Evolutionary conservation across 2,888 invertebrate genomes (phyloP), one percentile per base, ranked within the genome.

Genomic region (Pollenia angustigena): DNA sequence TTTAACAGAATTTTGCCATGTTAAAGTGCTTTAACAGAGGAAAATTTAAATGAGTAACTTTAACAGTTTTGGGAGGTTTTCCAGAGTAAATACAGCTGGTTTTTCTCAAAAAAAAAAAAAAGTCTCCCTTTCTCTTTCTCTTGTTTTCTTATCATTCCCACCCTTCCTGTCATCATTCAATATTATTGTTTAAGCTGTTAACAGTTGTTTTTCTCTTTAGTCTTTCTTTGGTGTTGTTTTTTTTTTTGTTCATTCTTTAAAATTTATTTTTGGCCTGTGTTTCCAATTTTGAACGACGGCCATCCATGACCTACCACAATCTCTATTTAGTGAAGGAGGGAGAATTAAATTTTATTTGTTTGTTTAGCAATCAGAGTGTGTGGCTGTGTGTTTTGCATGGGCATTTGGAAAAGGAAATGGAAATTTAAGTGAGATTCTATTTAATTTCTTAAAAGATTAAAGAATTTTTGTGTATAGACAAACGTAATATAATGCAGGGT

Each of bases 261-360:
- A 58, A 50, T 48, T 71, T 78, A 44, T 83, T 42, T 32, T 9
- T 44, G 58, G 50, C 71, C 78, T 72, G 78, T 64, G 71, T 72
- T 72, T 58, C 14, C 48, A 71, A 64, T 71, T 83, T 64, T 64
- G 42, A 48, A 78, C 16, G 71, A 78, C 56, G 54, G 40, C 18
- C 72, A 66, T 16, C 62, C 76, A 72, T 78, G 72, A 83, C 83
- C 83, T 78, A 50, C 83, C 83, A 16, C 40, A 83, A 78, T 46
- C 18, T 32, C 71, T 64, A 58, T 72, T 71, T 72, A 58, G 71
- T 83, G 6, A 32, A 6, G 50, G 50, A 7, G 58, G 23, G 46
- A 54, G 82, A 40, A n/a, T 58, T 48, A 72, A 80, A 23, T 32
- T 52, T 50, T 14, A 42, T 80, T 56, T 68, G 4, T 64, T 23